A percentile compares a stretch with the other conserved stretches of the same genome.
Evolutionary conservation across 2,113 vertebrate species (phyloP).

Genomic region (Anser brachyrhynchus): DNA sequence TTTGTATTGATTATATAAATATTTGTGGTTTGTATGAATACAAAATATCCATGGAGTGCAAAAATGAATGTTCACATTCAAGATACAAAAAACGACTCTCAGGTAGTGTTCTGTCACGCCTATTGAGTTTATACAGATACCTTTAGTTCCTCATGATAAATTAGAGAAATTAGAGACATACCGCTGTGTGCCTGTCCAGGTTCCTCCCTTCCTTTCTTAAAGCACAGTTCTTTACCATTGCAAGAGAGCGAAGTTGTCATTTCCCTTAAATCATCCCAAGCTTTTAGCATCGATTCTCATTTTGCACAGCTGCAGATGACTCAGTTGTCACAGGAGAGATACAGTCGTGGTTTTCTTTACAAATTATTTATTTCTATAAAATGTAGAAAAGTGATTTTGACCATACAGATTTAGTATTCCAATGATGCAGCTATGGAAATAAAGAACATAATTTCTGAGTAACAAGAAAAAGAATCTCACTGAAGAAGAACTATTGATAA

Average conservation of each 20-base stretch:
- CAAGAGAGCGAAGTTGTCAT: neutral
- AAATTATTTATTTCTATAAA: slow-evolving; percentile 53
- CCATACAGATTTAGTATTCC: neutral
- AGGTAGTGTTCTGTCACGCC: neutral
- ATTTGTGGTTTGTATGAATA: neutral
- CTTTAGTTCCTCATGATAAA: neutral
- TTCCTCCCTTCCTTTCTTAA: neutral
- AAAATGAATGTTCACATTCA: neutral
- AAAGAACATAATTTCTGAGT: slow-evolving; percentile 33
- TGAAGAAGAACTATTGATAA: slow-evolving; percentile 32
- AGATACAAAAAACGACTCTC: neutral
- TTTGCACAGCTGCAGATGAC: slow-evolving; percentile 38
- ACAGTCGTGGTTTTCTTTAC: slow-evolving; percentile 35
- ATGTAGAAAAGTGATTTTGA: slow-evolving; percentile 20
- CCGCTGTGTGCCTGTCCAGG: neutral
- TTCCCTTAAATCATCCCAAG: slow-evolving; percentile 53
- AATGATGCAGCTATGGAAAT: neutral
- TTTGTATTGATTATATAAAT: too few relatives aligned
- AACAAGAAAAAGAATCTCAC: neutral
- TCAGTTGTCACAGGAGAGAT: slow-evolving; percentile 58
- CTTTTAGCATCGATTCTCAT: slow-evolving; percentile 65
- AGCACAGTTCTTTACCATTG: neutral
- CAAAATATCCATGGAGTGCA: neutral
- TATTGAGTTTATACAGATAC: neutral
- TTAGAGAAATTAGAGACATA: neutral